Evolutionary conservation across 1,140 invertebrate genomes (phyloP), one percentile per base, ranked within the genome.

Genomic region (Drosophila trapezifrons): DNA sequence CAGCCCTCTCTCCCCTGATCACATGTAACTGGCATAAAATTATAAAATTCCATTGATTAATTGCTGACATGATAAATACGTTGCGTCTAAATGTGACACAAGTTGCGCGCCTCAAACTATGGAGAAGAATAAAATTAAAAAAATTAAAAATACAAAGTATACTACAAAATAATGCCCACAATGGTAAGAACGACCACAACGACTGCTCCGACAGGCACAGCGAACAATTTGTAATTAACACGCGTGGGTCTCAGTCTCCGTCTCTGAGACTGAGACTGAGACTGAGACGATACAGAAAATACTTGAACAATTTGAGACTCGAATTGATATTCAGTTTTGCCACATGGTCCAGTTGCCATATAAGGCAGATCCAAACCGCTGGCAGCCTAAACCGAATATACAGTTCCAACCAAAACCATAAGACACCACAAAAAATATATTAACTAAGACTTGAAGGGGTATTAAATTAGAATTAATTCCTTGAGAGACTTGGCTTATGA

Each of bases 211-310:
- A 32, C 67, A 83, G 57, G 80, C 80, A 87, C 86, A 87, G 70
- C 83, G 74, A 87, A 87, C 85, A 70, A 87, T 87, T 87, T 87
- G 84, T 87, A 89, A 83, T 89, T 89, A 80, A 79, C 71, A 79
- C 79, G 80, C 80, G 83, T 87, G 83, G 83, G 83, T 54, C 70
- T 66, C 32, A 37, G 51, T 54, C 47, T 7, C 32, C 37, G 51
- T 15, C 29, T 51, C 46, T n/a, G n/a, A n/a, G n/a, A n/a, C n/a
- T n/a, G n/a, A 29, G 15, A 8, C 47, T 29, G 55, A 42, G 52
- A 65, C 49, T 32, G 66, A 55, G 72, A 77, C 66, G 49, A 63
- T n/a, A 67, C 63, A 49, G 52, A 75, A 54, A 64, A 86, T 70
- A 57, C 59, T 66, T 74, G 43, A 63, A 75, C 76, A 54, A 32